These are phyloP conservation scores for Lagocephalus sceleratus DNA, from an alignment of 2,797 vertebrate species.

Conservation along the genomic window DNA sequence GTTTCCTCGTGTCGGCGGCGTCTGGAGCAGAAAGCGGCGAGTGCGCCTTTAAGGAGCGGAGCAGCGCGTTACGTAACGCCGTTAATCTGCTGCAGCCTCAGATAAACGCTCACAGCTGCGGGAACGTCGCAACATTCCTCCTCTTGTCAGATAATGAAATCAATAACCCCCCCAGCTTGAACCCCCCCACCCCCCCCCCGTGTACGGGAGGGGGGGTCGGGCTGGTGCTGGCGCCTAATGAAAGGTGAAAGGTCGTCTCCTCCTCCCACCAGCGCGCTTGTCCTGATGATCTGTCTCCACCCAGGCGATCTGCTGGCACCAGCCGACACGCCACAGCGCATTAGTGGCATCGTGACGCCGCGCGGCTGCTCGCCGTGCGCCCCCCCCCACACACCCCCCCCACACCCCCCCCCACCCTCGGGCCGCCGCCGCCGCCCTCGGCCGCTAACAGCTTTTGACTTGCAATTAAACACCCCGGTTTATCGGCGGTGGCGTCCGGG, in stretches of 20 bases:
- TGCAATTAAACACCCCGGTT: conserved; percentile 72
- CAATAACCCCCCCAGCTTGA: too few species aligned
- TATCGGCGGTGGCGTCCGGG: conserved; percentile 60
- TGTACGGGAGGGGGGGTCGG: too few species aligned
- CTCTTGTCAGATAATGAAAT: conserved; percentile 6
- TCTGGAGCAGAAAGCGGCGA: neutral
- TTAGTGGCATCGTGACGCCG: conserved; percentile 55
- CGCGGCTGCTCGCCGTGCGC: conserved; percentile 51
- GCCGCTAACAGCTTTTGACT: conserved; percentile 76
- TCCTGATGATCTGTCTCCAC: conserved; percentile 53
- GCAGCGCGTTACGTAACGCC: too few species aligned
- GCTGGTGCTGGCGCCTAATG: too few species aligned
- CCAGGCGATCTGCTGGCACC: conserved; percentile 68
- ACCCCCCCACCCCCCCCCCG: too few species aligned
- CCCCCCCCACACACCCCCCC: conserved; percentile 51
- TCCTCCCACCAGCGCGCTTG: conserved; percentile 24
- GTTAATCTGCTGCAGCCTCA: neutral
- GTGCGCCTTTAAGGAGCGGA: neutral
- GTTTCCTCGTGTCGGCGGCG: neutral
- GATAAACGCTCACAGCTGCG: too few species aligned
- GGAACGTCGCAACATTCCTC: neutral
- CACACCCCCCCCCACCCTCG: too few species aligned
- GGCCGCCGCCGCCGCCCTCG: conserved; percentile 60
- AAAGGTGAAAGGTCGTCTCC: conserved; percentile 18
- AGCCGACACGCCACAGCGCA: conserved; percentile 62